Evolutionary conservation across 1,140 invertebrate species (phyloP), one percentile per base, ranked within the genome.

Genomic region (Sipha flava): DNA sequence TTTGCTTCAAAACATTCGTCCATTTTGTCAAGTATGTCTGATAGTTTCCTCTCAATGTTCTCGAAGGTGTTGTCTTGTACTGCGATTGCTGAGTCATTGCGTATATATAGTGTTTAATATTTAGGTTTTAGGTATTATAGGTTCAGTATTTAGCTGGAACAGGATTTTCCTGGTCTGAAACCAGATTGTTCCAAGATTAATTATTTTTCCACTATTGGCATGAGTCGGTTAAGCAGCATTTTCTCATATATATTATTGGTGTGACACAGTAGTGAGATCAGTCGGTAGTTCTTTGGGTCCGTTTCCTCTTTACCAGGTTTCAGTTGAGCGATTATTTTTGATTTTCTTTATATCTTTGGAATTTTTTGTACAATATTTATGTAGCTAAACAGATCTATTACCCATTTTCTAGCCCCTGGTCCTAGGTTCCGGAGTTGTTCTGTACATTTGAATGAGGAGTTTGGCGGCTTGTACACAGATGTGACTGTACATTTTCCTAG

Each of bases 241-340:
- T 80, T 23, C 49, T 80, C 81, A 12, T 79, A 40, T 23, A 80
- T 14, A 68, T 81, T 81, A 23, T 66, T 81, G 23, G 77, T 68
- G 72, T 81, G 79, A 52, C 80, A 81, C 31, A 81, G 57, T 9
- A 81, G 52, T 9, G 81, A 81, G 2, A 81, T 80, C 3, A 79
- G 81, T 40, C 79, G 64, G 66, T 59, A 80, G 40, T 47, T 80
- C 29, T 80, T 80, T 52, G 79, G 43, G 14, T 80, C n/a, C n/a
- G n/a, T n/a, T n/a, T n/a, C n/a, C n/a, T n/a, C 81, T 47, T 81
- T 81, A 40, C 81, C 81, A 26, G 81, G 81, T 81, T 81, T 81
- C n/a, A 80, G 64, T 68, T 80, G 37, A 3, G 81, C 81, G 52
- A 80, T 43, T 37, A 81, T 79, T 16, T 62, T n/a, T 21, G 81